phyloP scores from a whole-genome alignment of 2,113 vertebrate species.

The Sardina pilchardus region DNA sequence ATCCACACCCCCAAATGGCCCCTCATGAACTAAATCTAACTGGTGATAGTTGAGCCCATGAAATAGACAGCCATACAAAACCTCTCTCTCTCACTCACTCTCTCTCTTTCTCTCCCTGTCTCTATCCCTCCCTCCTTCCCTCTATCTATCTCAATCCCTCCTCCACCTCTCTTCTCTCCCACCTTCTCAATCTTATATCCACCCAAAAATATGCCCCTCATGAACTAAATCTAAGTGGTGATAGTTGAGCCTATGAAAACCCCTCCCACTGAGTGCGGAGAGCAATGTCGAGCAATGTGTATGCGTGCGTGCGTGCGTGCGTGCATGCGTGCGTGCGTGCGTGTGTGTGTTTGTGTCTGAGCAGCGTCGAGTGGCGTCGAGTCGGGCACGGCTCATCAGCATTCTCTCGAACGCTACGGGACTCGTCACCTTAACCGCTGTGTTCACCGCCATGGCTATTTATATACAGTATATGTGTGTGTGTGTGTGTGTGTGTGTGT shows the following conservation, averaged over 20 bases:
- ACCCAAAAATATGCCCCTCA: constrained; percentile 23
- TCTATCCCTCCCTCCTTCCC: no score
- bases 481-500: no score
- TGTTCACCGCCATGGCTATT: not conserved
- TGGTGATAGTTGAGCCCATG: not conserved
- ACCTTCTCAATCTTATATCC: constrained; percentile 48
- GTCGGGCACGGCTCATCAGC: not conserved
- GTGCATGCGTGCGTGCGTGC: no score
- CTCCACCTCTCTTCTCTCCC: constrained; percentile 11
- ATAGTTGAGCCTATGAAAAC: not conserved
- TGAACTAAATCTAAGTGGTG: not conserved
- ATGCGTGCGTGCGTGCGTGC: no score
- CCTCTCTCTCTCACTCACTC: not conserved
- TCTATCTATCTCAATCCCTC: not conserved
- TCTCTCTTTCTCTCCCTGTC: no score
- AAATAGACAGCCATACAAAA: not conserved
- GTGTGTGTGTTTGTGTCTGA: no score
- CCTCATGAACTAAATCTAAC: not conserved
- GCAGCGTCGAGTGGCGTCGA: not conserved
- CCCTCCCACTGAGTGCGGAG: not conserved
- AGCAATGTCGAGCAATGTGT: no score
- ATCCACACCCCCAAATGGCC: constrained; percentile 44
- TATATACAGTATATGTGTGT: no score
- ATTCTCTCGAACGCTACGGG: not conserved
- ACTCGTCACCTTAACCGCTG: not conserved